Conservation (phyloP, 1,140 invertebrate genomes). For the Aricia agestis region DNA sequence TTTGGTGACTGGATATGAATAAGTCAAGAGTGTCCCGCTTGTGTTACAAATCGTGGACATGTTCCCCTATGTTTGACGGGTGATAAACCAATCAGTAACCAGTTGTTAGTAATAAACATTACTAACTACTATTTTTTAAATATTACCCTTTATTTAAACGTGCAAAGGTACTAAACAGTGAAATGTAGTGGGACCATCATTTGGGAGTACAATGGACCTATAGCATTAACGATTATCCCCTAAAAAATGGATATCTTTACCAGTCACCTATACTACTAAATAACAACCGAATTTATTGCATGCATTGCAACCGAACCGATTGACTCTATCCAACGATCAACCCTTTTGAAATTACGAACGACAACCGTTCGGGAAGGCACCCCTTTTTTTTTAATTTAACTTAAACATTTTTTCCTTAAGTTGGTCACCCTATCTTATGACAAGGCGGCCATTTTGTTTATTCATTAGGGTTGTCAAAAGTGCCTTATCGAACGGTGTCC, state of each 20-base stretch:
- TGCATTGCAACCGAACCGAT: slow-evolving; percentile 58
- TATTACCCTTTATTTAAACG: not conserved
- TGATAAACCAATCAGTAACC: too few species aligned
- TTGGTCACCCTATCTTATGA: not conserved
- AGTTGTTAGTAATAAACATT: not conserved
- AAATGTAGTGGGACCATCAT: not conserved
- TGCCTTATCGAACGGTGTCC: slow-evolving; percentile 46
- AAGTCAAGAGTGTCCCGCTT: too few species aligned
- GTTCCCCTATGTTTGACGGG: too few species aligned
- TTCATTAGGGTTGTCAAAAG: slow-evolving; percentile 13
- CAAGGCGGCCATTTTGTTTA: not conserved
- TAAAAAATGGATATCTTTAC: not conserved
- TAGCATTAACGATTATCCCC: not conserved
- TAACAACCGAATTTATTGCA: slow-evolving; percentile 29
- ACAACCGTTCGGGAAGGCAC: slow-evolving; percentile 51
- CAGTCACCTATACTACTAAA: slow-evolving; percentile 15
- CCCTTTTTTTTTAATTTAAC: slow-evolving; percentile 16
- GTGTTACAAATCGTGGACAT: too few species aligned
- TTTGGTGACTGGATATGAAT: not conserved
- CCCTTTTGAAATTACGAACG: slow-evolving; percentile 76
- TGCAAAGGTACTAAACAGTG: not conserved
- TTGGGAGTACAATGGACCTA: not conserved
- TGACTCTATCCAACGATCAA: slow-evolving; percentile 68
- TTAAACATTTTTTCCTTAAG: not conserved
- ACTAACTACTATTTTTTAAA: not conserved